Evolutionary conservation across 37 sponge, comb jelly and placozoan genomes (phyloP), one percentile per base, ranked within the genome.

Genomic region (Oopsacas minuta): DNA sequence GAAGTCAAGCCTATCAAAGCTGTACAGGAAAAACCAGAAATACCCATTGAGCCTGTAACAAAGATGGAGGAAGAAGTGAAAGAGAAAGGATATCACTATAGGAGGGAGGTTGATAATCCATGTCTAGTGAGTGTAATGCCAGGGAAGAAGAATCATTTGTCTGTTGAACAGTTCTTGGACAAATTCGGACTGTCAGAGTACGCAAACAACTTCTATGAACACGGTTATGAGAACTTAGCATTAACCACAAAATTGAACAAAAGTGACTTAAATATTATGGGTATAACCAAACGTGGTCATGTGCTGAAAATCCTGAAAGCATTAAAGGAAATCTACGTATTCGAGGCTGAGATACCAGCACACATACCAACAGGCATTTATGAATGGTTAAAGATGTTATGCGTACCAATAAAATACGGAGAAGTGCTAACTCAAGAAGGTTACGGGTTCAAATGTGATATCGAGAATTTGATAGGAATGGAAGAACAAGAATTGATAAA

Each of bases 221-320:
- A 61, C 30, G 75, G 75, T 7, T 61, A 61, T 12, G 75, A 61
- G 30, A 61, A 61, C 22, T 34, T 61, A 3, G 75, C 75, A 20
- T n/a, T 61, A 3, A n/a, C 28, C 22, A n/a, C 75, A n/a, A 61
- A 61, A 34, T 25, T 61, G 75, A n/a, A 37, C 34, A 39, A 37
- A 36, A 0, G 89, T 91, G 93, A 93, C 84, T 82, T 93, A 15
- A 36, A 86, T 36, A 86, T 83, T 8, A 93, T 93, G 86, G 93
- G 89, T 0, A 86, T 93, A 10, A 52, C 39, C 30, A 89, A 89
- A 38, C 52, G 82, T 37, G 93, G 93, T 23, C 87, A 75, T 52
- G 37, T 81, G 37, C 89, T 88, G 0, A 83, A 86, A 7, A 81
- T 93, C 23, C 83, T 84, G 39, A 89, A 89, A 35, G 89, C 86